Evolutionary conservation across 2,113 vertebrate genomes (phyloP), one percentile per base, ranked within the genome.

Genomic region (Leptosomus discolor): DNA sequence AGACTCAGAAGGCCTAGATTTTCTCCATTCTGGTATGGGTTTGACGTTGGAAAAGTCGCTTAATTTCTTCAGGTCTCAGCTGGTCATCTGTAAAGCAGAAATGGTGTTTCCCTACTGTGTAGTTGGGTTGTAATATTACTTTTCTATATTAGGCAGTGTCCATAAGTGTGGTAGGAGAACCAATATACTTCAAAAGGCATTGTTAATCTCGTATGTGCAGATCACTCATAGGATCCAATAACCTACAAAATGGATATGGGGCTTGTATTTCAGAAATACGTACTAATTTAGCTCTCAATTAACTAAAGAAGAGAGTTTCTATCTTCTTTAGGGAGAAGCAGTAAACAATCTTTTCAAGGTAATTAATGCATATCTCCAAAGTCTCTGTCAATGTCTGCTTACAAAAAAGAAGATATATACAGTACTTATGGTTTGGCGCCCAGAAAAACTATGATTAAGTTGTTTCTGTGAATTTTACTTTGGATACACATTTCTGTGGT

Each of bases 151-250:
- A 73, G 63, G 41, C 34, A 69, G 45, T 36, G 78, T 43, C 96
- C 81, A 11, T 68, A 82, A 96, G 53, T 88, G 85, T 76, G 90
- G 32, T n/a, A 83, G 96, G 29, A 88, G 88, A 94, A 61, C 77
- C 74, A 92, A 80, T 93, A 93, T 82, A 69, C 85, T 90, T 97
- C 90, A 95, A 85, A 93, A 94, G 58, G n/a, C 54, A 32, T 76
- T 94, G 91, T 90, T 90, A 95, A 73, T 85, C 88, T 90, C 57
- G 36, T 65, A 41, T 45, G 45, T 82, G 81, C 48, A 76, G 48
- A 56, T 68, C 57, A 71, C 34, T 86, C 22, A 29, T 45, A 57
- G 65, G 51, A 71, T 87, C 51, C 65, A 32, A 43, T 69, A 74
- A 73, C 53, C 71, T 83, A 53, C 48, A 61, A 69, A 85, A 58